These are phyloP conservation scores for Isichthys henryi DNA, from an alignment of 2,113 vertebrate genomes.

Conservation along the genomic window DNA sequence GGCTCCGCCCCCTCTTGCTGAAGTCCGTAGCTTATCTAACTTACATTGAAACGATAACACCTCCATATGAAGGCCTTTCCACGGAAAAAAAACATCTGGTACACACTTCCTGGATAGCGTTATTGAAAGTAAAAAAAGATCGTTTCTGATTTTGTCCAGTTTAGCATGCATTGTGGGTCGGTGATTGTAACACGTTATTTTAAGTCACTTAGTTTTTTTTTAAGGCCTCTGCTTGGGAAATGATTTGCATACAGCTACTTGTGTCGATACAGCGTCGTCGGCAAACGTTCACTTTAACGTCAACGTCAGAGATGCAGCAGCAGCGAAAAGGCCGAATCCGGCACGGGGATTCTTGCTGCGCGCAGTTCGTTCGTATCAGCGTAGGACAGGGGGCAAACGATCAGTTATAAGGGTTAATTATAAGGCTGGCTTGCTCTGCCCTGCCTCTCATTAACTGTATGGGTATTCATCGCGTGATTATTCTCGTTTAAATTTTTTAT, in stretches of 20 bases:
- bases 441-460: neutral
- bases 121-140: conserved; percentile 44
- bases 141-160: conserved; percentile 57
- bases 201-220: conserved; percentile 63
- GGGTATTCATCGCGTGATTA: neutral
- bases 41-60: conserved; percentile 11
- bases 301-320: neutral
- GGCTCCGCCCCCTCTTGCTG: conserved; percentile 28
- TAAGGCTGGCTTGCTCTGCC: neutral
- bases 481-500: neutral
- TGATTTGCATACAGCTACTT: conserved; percentile 49
- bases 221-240: conserved; percentile 69
- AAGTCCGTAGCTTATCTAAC: conserved; percentile 28
- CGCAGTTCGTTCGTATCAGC: too few relatives aligned
- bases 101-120: conserved; percentile 41
- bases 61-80: conserved; percentile 25
- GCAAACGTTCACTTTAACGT: neutral
- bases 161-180: conserved; percentile 52
- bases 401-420: neutral
- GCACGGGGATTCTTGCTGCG: too few relatives aligned
- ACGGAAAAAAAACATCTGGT: conserved; percentile 39
- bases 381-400: neutral
- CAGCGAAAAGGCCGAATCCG: neutral
- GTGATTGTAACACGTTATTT: conserved; percentile 66
- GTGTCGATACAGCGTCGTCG: conserved; percentile 16